These are phyloP conservation scores for Microctonus brassicae DNA, from an alignment of 2,888 invertebrate genomes.

Conservation along the genomic window DNA sequence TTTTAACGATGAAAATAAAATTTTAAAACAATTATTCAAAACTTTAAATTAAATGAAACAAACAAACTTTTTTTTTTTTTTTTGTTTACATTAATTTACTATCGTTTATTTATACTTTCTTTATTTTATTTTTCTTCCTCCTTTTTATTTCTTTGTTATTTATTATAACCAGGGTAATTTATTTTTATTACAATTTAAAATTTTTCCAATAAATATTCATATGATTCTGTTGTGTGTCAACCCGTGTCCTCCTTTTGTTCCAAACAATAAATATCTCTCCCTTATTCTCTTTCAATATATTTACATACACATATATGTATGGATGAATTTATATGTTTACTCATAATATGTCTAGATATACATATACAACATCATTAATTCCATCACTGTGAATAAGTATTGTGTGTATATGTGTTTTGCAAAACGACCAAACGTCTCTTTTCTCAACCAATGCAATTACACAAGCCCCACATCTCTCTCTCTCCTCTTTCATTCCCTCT, in stretches of 20 bases:
- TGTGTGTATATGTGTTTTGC: slow-evolving; percentile 3
- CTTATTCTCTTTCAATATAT: background rate
- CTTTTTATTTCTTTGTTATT: background rate
- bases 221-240: background rate
- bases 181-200: background rate
- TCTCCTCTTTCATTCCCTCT: background rate
- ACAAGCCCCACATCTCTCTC: slow-evolving; percentile 10
- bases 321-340: background rate
- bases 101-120: no score
- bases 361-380: slow-evolving; percentile 25
- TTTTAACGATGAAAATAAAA: background rate
- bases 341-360: background rate
- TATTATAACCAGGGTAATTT: background rate
- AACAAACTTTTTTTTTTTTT: background rate
- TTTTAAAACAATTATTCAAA: background rate
- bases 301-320: background rate
- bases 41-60: background rate
- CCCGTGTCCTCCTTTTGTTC: background rate
- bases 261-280: background rate
- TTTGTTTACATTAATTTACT: no score
- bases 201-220: slow-evolving; percentile 1
- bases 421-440: slow-evolving; percentile 23
- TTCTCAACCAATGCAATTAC: slow-evolving; percentile 35
- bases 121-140: background rate
- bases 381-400: background rate